phyloP scores from a whole-genome alignment of 2,113 vertebrate genomes.

The Dromiciops gliroides region DNA sequence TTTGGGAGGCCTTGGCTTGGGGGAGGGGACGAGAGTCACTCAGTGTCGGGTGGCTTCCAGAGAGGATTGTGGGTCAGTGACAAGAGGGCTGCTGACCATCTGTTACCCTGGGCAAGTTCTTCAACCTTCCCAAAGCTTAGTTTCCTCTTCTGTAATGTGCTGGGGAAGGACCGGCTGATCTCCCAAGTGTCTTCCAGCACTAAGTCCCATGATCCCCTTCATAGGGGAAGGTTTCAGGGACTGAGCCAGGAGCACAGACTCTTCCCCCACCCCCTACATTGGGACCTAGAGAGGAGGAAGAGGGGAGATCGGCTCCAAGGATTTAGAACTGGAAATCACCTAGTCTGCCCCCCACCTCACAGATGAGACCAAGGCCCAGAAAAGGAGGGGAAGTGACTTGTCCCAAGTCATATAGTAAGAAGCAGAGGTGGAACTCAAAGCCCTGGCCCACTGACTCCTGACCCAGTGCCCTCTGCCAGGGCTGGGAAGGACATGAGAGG shows the following conservation, averaged over 20 bases:
- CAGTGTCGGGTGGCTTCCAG: background rate
- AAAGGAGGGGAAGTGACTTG: background rate
- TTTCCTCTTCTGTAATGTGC: background rate
- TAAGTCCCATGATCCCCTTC: background rate
- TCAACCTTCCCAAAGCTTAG: background rate
- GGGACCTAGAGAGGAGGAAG: background rate
- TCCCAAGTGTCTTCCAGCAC: background rate
- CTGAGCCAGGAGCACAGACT: background rate
- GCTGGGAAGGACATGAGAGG: background rate
- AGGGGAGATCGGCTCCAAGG: background rate
- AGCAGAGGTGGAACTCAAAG: background rate
- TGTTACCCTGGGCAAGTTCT: background rate
- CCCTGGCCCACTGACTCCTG: background rate
- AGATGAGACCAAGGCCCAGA: background rate
- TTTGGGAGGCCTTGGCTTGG: background rate
- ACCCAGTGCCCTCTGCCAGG: background rate
- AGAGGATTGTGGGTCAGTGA: background rate
- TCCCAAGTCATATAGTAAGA: fast-evolving
- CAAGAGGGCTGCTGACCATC: background rate
- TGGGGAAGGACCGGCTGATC: background rate
- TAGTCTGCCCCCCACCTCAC: background rate
- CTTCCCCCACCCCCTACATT: background rate
- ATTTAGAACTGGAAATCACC: background rate
- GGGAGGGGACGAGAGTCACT: background rate
- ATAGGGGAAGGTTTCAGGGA: background rate